Base-by-base conservation (phyloP, 2,797 vertebrate species). In the Microtus obscurus region DNA sequence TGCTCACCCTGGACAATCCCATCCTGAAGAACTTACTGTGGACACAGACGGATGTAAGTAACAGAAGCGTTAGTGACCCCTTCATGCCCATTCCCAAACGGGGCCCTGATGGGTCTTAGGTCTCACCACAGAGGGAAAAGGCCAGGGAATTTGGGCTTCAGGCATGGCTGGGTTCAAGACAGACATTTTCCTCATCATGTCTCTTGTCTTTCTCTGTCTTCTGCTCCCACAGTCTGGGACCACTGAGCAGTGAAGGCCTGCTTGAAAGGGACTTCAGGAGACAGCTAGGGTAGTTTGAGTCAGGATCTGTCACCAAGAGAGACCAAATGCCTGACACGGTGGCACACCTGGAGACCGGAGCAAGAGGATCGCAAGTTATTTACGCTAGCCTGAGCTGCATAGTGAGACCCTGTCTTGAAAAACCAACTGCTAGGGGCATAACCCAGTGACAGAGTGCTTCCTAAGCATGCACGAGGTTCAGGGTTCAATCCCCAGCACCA, bases 151-250 rank as follows among this genome's bases (percentile, higher is more conserved):
- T 48, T 59, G 87, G 43, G 13, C 67, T 82, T 93, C 13, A 51
- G 92, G 61, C 37, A 31, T 67, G 87, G 90, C 11, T 59, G 48
- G 53, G 88, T 53, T 69, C 40, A 93, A 53, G 90, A 81, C 51
- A 83, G 16, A 34, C 27, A 69, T 10, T 43, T 67, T 78, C n/a
- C 81, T 23, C 0, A 76, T 34, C 1, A 5, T 29, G 14, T 63
- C 37, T 82, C 40, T 90, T 88, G 34, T 79, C 48, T 80, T 37
- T 5, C 19, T 67, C 37, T 11, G 10, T 45, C 29, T 76, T 29
- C 40, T 45, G 16, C 53, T 37, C 51, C 5, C 12, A 21, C 12
- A 7, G 0, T 23, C 0, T 1, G 31, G 17, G 37, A 1, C 14
- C 19, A 65, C 56, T 19, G 77, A 87, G 74, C 37, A 2, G 48